A percentile compares a stretch with the other conserved stretches of the same genome.
These are phyloP conservation scores for Eulemur macaco DNA, from an alignment of 2,113 vertebrate species.

Conservation along the genomic window DNA sequence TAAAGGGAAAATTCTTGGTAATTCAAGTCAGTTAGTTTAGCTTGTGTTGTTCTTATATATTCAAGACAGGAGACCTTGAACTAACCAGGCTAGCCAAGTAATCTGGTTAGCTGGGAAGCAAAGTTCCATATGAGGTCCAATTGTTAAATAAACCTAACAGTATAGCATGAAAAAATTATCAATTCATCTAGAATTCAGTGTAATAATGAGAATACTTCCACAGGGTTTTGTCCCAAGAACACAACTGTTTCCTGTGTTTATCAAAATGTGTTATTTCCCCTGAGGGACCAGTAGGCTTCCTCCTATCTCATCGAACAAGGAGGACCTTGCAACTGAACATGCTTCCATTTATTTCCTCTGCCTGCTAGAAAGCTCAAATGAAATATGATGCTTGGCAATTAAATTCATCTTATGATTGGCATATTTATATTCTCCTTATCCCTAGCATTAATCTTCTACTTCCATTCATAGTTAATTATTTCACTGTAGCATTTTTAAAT, in stretches of 20 bases:
- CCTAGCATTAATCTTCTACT: background rate
- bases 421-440: background rate
- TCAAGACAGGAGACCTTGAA: background rate
- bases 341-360: slow-evolving; percentile 25
- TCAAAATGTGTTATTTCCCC: slow-evolving; percentile 59
- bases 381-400: background rate
- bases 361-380: background rate
- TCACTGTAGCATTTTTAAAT: background rate
- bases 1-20: background rate
- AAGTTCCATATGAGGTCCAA: background rate
- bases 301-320: background rate
- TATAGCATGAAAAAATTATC: background rate
- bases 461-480: slow-evolving; percentile 25
- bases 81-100: background rate
- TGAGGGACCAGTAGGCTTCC: background rate
- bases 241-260: slow-evolving; percentile 55
- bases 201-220: slow-evolving; percentile 48
- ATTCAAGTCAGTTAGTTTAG: background rate
- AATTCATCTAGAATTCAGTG: slow-evolving; percentile 23
- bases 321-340: background rate
- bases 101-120: background rate
- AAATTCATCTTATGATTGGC: background rate
- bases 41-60: background rate
- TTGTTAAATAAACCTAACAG: background rate
- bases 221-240: slow-evolving; percentile 24